Evolutionary conservation across 2,113 vertebrate genomes (phyloP), one percentile per base, ranked within the genome.

Genomic region (Oceanites oceanicus): DNA sequence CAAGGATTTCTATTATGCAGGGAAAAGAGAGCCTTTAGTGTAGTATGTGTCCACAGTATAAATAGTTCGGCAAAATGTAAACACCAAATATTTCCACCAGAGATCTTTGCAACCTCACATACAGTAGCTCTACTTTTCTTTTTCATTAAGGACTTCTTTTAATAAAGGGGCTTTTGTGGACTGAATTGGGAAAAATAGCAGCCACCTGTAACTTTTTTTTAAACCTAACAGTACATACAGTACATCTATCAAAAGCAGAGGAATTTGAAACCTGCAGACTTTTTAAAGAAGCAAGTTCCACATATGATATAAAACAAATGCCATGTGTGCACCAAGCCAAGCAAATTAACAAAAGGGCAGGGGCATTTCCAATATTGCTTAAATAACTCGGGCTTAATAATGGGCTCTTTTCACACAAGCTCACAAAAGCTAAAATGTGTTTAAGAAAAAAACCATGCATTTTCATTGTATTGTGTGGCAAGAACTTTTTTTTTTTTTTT

Each of bases 1-100:
- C 98, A 98, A 98, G 96, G 97, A 96, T 97, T 96, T 92, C 96
- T 97, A 98, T 98, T 98, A 97, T 98, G 89, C 78, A 73, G 90
- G 75, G 96, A 85, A 98, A 97, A 98, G 95, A 98, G 97, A 94
- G 89, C 95, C 95, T 97, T 96, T 97, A 96, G 97, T 98, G 97
- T 94, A 94, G 91, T 93, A 3, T 83, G 96, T 91, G 94, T 95
- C 90, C 94, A 79, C 59, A 75, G 97, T 96, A 97, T 97, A 98
- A 98, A 98, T 98, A 98, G 97, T 96, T 94, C 7, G 8, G 94
- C 93, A 97, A 97, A 98, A 98, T 97, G 98, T 97, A 98, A 98
- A 98, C 98, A 98, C 86, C 86, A 97, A 97, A 97, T 98, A 96
- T 97, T 98, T 98, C 98, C 97, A 97, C 94, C 90, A 94, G 96